Percentiles rank a stretch among this genome's conserved stretches.
These are phyloP conservation scores for Trididemnum miniatum DNA, from an alignment of 23 tunicate species.

Conservation along the genomic window DNA sequence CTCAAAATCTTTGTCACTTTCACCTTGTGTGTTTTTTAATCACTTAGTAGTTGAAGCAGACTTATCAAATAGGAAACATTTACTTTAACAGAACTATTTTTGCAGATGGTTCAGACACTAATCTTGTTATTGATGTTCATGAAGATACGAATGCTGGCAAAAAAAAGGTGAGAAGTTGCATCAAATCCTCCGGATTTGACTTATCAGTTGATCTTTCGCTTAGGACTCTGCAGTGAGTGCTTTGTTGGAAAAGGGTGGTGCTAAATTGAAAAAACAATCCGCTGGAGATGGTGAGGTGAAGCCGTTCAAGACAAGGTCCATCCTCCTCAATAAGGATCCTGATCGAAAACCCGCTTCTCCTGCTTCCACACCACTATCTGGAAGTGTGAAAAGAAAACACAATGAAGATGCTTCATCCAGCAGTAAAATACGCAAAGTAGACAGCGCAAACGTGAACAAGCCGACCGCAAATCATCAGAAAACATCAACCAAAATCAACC, in stretches of 20 bases:
- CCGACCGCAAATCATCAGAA: not conserved
- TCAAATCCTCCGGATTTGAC: not conserved
- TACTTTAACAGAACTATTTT: too few relatives aligned
- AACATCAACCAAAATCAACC: not conserved
- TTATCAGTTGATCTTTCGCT: not conserved
- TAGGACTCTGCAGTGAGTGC: not conserved
- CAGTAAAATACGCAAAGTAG: conserved; percentile 40
- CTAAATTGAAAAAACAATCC: conserved; percentile 34
- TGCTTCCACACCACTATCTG: not conserved
- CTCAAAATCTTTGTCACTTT: too few relatives aligned
- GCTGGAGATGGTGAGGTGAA: not conserved
- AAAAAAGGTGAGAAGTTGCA: conserved; percentile 13
- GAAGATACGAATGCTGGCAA: conserved; percentile 51
- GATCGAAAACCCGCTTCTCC: not conserved
- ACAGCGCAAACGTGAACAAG: not conserved
- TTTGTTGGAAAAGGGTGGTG: conserved; percentile 28
- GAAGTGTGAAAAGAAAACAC: conserved; percentile 43
- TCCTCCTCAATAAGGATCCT: conserved; percentile 50
- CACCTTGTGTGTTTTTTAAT: too few relatives aligned
- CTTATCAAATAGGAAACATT: too few relatives aligned
- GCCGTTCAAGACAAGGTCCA: conserved; percentile 45
- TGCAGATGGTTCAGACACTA: conserved; percentile 19
- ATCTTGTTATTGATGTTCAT: conserved; percentile 61
- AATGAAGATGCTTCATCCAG: conserved; percentile 23
- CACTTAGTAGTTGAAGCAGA: too few relatives aligned